These are phyloP conservation scores for Halcyon senegalensis DNA, from an alignment of 2,113 vertebrate genomes.

Conservation along the genomic window DNA sequence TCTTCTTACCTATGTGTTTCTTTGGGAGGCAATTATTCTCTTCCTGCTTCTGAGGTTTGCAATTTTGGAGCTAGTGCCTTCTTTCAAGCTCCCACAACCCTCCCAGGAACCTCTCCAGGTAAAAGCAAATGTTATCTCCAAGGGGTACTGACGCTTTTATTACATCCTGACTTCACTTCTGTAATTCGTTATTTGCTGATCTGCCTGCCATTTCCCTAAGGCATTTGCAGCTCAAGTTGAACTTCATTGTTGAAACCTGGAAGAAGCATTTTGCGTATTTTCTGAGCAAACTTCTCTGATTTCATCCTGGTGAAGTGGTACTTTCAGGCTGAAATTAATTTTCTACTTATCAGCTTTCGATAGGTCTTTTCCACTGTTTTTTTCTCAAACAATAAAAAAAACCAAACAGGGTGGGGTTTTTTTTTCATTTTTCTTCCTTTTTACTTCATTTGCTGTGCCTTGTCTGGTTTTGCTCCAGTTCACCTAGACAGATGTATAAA, in stretches of 20 bases:
- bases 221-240: not conserved
- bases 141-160: slow-evolving; percentile 46
- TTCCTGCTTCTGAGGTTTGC: slow-evolving; percentile 52
- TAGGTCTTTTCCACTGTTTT: not conserved
- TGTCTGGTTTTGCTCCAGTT: not conserved
- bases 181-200: slow-evolving; percentile 10
- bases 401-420: too few relatives aligned
- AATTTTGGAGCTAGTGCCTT: slow-evolving; percentile 49
- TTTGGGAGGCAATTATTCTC: slow-evolving; percentile 63
- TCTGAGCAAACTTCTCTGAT: not conserved
- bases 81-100: slow-evolving; percentile 40
- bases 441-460: not conserved
- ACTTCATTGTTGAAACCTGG: not conserved
- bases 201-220: slow-evolving; percentile 20
- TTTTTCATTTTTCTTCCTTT: not conserved
- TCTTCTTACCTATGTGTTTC: slow-evolving; percentile 35
- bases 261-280: slow-evolving; percentile 23
- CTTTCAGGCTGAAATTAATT: slow-evolving; percentile 26
- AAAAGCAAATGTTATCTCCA: slow-evolving; percentile 59
- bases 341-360: not conserved
- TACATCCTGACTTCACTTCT: slow-evolving; percentile 24
- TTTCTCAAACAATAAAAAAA: too few relatives aligned
- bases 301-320: not conserved
- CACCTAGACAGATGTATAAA: not conserved
- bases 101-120: slow-evolving; percentile 41